Evolutionary conservation across 2,888 invertebrate species (phyloP).

Genomic region (Odontomyia ornata): DNA sequence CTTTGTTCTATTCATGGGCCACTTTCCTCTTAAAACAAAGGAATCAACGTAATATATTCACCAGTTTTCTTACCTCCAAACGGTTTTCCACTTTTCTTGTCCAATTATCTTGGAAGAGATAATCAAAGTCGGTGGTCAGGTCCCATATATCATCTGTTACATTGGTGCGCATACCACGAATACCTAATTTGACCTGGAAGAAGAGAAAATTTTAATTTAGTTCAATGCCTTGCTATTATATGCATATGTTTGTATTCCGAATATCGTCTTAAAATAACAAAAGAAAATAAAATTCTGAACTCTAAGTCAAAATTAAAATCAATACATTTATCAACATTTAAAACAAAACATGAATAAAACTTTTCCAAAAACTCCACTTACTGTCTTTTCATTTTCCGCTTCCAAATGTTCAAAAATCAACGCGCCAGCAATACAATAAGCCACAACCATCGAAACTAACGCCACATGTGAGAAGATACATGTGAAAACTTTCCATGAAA

Average conservation of each 20-base stretch:
- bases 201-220: not conserved
- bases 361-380: conserved; percentile 58
- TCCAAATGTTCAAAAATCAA: conserved; percentile 84
- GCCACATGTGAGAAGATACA: conserved; percentile 90
- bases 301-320: no score
- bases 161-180: conserved; percentile 75
- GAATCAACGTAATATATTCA: no score
- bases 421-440: conserved; percentile 89
- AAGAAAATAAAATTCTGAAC: no score
- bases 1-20: no score
- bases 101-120: conserved; percentile 81
- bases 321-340: no score
- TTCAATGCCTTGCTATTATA: not conserved
- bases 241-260: not conserved
- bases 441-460: conserved; percentile 85
- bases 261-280: no score
- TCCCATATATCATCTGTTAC: conserved; percentile 83
- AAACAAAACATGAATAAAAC: no score
- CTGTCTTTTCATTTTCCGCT: conserved; percentile 76
- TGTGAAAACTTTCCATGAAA: conserved; percentile 80
- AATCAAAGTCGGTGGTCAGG: conserved; percentile 66
- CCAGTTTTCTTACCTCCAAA: conserved; percentile 63
- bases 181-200: conserved; percentile 78
- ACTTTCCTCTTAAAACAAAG: no score
- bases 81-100: conserved; percentile 74